Percentiles rank a stretch among this genome's conserved stretches.
These are phyloP conservation scores for Microplitis manilae DNA, from an alignment of 2,888 invertebrate species.

Conservation along the genomic window DNA sequence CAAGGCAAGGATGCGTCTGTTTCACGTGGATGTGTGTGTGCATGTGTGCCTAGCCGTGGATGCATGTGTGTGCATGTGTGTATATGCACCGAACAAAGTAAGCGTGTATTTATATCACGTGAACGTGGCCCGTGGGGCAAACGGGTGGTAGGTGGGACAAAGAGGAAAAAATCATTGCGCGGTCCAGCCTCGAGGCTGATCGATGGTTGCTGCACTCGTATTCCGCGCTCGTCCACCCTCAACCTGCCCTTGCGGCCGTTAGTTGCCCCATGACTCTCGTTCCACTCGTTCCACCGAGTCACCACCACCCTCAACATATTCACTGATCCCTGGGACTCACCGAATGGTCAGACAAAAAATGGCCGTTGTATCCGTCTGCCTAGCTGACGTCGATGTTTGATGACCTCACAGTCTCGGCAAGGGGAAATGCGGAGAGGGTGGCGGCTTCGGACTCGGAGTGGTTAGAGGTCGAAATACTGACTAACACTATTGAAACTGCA, in stretches of 20 bases:
- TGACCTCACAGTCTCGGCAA: conserved; percentile 63
- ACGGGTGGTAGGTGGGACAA: conserved; percentile 64
- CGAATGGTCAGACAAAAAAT: conserved; percentile 72
- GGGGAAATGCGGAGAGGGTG: conserved; percentile 39
- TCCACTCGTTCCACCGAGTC: conserved; percentile 48
- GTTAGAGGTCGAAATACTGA: conserved; percentile 57
- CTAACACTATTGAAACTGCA: conserved; percentile 37
- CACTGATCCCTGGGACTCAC: conserved; percentile 71
- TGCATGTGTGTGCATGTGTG: conserved; percentile 33
- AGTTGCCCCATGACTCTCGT: conserved; percentile 46
- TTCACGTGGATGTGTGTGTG: conserved; percentile 16
- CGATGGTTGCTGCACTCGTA: conserved; percentile 54
- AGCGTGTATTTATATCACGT: conserved; percentile 53
- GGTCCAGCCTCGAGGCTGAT: conserved; percentile 71
- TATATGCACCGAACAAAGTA: conserved; percentile 44
- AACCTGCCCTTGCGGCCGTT: conserved; percentile 48
- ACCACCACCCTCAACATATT: conserved; percentile 56
- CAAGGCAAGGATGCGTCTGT: conserved; percentile 24
- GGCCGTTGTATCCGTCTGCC: conserved; percentile 64
- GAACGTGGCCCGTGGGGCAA: conserved; percentile 65
- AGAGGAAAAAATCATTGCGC: conserved; percentile 72
- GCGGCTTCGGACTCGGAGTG: conserved; percentile 54
- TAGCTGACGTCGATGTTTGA: conserved; percentile 71
- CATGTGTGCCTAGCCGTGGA: not conserved
- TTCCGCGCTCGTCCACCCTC: conserved; percentile 46